Base-by-base conservation (phyloP, 2,888 invertebrate species). In the Octonoba sinensis region DNA sequence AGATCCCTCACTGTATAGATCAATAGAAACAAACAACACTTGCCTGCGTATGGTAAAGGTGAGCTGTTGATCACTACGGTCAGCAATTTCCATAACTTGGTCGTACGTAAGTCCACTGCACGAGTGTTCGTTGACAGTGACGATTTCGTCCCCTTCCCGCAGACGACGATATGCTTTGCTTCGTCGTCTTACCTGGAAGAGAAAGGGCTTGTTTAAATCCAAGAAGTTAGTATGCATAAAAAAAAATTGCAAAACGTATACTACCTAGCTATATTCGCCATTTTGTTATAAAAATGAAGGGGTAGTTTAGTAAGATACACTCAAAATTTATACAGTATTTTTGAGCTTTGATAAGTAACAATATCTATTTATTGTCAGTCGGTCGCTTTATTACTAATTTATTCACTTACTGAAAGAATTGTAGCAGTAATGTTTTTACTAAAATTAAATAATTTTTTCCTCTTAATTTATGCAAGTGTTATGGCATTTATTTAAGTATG, bases 81-180 rank as follows among this genome's bases (percentile, higher is more conserved):
- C 85, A 16, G 85, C 83, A 8, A 85, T 78, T 24, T 84, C 82
- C 83, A 85, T 84, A 6, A 84, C 85, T 56, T 85, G 84, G 46
- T 85, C 85, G 77, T 85, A 84, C 3, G 84, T 84, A 15, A 85
- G 76, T 15, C 70, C 76, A 13, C 83, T 56, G 51, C 83, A 83
- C 16, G 82, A 56, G 15, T 71, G 70, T 11, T 83, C 85, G 69
- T 85, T 85, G 46, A 85, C 77, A 22, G 77, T 78, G 20, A 85
- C 11, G 18, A 85, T 77, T 16, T 79, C 59, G 73, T 85, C 85
- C 1, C 84, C 84, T 82, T 85, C 84, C 18, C 60, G 47, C 16
- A 85, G 76, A 0, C 67, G 51, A 46, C 76, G 76, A 60, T 84
- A 73, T 0, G 85, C 76, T 49, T 85, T 85, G 79, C 85, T 85